These are phyloP conservation scores for Mallotus villosus DNA, from an alignment of 2,797 vertebrate genomes.

Conservation along the genomic window DNA sequence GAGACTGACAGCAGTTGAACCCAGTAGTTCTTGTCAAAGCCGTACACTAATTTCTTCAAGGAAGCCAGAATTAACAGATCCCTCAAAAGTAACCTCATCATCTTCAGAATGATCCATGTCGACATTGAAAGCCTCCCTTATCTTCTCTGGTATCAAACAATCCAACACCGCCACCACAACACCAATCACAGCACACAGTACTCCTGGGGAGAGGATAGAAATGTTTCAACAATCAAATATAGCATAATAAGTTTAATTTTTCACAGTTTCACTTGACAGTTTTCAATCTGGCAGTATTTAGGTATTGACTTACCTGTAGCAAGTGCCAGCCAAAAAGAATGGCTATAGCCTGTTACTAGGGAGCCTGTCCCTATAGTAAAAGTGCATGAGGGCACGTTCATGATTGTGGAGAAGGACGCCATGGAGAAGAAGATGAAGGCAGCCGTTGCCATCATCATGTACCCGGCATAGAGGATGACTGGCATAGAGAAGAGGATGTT, in stretches of 20 bases:
- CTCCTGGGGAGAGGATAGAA: constrained; percentile 68
- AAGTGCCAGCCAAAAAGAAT: constrained; percentile 90
- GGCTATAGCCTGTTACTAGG: constrained; percentile 78
- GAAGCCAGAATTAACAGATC: constrained; percentile 70
- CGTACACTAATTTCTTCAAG: constrained; percentile 53
- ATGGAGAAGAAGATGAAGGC: constrained; percentile 85
- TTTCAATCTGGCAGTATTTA: not conserved
- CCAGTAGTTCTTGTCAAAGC: constrained; percentile 6
- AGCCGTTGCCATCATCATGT: constrained; percentile 82
- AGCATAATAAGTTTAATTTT: not conserved
- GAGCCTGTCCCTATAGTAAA: constrained; percentile 78
- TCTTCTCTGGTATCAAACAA: constrained; percentile 68
- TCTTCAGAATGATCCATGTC: constrained; percentile 66
- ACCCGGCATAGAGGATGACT: constrained; percentile 86
- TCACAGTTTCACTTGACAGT: too few species aligned
- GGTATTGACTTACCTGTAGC: constrained; percentile 76
- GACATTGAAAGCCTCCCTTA: constrained; percentile 82
- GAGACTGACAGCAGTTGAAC: constrained; percentile 39
- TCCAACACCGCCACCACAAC: constrained; percentile 76
- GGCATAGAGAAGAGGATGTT: constrained; percentile 91
- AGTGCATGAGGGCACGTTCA: constrained; percentile 72
- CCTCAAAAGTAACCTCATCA: constrained; percentile 54
- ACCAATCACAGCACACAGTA: constrained; percentile 85
- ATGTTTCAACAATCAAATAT: not conserved
- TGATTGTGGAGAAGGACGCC: constrained; percentile 86